These are phyloP conservation scores for Cyanoramphus novaezelandiae DNA, from an alignment of 2,113 vertebrate genomes.

Conservation along the genomic window DNA sequence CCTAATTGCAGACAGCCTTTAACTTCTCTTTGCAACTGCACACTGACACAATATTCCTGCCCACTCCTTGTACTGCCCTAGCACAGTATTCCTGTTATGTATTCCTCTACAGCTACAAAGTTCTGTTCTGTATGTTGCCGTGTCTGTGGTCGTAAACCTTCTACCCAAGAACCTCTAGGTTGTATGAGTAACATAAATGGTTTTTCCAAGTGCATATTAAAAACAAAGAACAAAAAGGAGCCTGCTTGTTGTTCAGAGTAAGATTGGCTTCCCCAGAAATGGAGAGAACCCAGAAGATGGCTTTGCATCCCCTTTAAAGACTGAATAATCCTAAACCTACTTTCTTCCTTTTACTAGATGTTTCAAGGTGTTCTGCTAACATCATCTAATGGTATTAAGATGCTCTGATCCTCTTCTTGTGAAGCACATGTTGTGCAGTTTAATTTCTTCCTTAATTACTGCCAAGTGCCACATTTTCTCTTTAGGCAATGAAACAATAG, in stretches of 20 bases:
- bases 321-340: not conserved
- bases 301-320: not conserved
- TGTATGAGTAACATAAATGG: not conserved
- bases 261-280: not conserved
- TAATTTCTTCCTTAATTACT: not conserved
- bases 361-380: not conserved
- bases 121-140: not conserved
- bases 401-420: not conserved
- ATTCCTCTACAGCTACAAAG: not conserved
- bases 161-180: not conserved
- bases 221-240: not conserved
- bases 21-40: not conserved
- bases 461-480: not conserved
- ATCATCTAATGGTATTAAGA: not conserved
- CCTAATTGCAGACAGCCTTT: not conserved
- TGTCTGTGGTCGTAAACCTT: not conserved
- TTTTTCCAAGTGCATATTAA: not conserved
- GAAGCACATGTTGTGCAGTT: not conserved
- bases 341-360: not conserved
- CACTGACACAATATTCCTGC: not conserved
- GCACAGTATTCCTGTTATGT: rapidly evolving
- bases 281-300: not conserved
- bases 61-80: not conserved
- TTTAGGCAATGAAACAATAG: not conserved
- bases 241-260: not conserved